Evolutionary conservation across 2,113 vertebrate species (phyloP), one percentile per base, ranked within the genome.

Genomic region (Nyctibius bracteatus): DNA sequence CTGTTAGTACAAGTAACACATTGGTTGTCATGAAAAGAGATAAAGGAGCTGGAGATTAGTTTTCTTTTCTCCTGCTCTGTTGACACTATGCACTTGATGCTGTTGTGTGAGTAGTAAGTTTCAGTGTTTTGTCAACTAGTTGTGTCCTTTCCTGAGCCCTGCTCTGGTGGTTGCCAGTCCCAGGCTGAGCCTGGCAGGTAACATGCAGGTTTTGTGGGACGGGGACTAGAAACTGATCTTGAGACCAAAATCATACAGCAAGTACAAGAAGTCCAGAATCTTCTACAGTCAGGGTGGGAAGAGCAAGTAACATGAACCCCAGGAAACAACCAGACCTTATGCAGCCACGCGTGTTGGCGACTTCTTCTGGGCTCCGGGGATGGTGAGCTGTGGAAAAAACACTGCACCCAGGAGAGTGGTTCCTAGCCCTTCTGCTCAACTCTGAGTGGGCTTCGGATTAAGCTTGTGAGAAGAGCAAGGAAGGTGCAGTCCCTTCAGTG

Each of bases 41-140:
- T 81, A 16, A 75, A 75, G 52, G 67, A 86, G n/a, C 44, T 82
- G 58, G 54, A 77, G 68, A 28, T 63, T 7, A 47, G 51, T 86
- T 92, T 91, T 67, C 51, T 91, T 83, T 83, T 94, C 47, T 81
- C 33, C 27, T 77, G 22, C 47, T 39, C 23, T 95, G 81, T 83
- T 95, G 95, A 93, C 54, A 55, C 25, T 80, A 14, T 80, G 57
- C 31, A 57, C 78, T 77, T 46, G 35, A 44, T 8, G 12, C 47
- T 87, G 0, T 67, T 68, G 62, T 8, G 6, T 17, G 30, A 85
- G 58, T 55, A 55, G 28, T 79, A 73, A 91, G 30, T 86, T 91
- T 58, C 78, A 81, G 16, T 96, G 79, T 97, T 96, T 95, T 92
- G 85, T 92, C 67, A 92, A 90, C 85, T 39, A 14, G 5, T 39